Percentiles rank a stretch among this genome's conserved stretches.
Evolutionary conservation across 2,113 vertebrate species (phyloP).

Genomic region (Hemiscyllium ocellatum): DNA sequence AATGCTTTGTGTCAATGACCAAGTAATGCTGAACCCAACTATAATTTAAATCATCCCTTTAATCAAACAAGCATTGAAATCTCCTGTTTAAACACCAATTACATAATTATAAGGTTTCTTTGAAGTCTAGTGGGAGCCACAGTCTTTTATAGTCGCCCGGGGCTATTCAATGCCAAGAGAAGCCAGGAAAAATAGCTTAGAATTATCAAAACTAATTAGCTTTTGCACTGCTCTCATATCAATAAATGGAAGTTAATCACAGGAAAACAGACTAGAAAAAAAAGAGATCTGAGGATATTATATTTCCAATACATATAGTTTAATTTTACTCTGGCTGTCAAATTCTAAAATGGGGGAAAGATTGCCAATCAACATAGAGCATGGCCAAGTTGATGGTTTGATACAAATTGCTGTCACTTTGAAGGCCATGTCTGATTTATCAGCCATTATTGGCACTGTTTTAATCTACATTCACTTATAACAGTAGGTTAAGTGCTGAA

Average conservation of each 20-base stretch:
- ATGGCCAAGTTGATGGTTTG: not conserved
- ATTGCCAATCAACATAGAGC: not conserved
- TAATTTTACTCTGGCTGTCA: not conserved
- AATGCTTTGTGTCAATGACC: not conserved
- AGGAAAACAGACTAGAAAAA: not conserved
- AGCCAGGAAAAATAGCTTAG: not conserved
- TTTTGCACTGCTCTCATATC: not conserved
- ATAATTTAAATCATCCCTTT: slow-evolving; percentile 33
- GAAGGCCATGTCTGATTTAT: not conserved
- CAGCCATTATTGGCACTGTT: not conserved
- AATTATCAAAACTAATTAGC: slow-evolving; percentile 5
- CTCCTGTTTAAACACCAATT: slow-evolving; percentile 27
- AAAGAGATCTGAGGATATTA: not conserved
- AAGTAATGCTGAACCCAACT: not conserved
- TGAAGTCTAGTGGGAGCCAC: not conserved
- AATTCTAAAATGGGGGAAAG: not conserved
- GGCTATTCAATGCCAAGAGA: not conserved
- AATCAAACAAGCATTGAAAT: slow-evolving; percentile 14
- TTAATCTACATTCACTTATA: not conserved
- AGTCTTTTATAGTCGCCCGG: not conserved
- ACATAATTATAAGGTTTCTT: not conserved
- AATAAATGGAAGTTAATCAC: not conserved
- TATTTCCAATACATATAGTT: not conserved
- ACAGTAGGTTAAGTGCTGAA: not conserved
- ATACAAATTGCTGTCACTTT: not conserved